phyloP scores from a whole-genome alignment of 2,797 vertebrate species.

The Tadarida brasiliensis region DNA sequence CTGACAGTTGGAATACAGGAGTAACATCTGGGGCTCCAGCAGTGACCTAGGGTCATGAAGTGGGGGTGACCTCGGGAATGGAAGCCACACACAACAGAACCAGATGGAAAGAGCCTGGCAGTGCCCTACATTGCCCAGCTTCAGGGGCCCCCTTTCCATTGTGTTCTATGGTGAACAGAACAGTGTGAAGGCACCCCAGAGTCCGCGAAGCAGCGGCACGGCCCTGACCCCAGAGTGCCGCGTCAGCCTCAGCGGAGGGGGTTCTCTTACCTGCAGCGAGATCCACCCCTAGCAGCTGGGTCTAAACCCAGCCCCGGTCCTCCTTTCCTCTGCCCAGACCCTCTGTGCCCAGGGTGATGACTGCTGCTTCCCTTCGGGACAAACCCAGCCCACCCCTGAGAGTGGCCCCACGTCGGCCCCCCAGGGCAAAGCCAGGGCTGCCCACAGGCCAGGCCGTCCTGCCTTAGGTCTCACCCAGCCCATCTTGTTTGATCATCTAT shows the following conservation, averaged over 20 bases:
- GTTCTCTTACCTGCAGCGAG: neutral
- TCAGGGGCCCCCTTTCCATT: neutral
- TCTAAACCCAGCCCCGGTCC: neutral
- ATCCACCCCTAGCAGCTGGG: neutral
- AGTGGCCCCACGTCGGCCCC: neutral
- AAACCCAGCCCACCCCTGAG: neutral
- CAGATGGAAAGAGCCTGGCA: neutral
- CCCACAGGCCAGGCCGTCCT: neutral
- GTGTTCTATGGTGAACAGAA: neutral
- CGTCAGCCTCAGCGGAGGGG: neutral
- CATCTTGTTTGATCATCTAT: neutral
- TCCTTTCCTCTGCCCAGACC: neutral
- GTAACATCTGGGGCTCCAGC: neutral
- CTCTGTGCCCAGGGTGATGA: neutral
- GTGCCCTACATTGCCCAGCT: neutral
- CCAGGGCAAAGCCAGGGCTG: neutral
- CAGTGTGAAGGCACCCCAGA: neutral
- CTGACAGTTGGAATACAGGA: neutral
- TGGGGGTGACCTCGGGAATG: neutral
- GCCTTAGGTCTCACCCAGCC: neutral
- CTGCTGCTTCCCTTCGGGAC: neutral
- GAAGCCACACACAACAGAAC: neutral
- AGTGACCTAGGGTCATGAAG: neutral
- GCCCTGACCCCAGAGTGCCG: neutral
- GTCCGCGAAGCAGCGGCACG: neutral